phyloP scores from a whole-genome alignment of 2,113 vertebrate species.

The Xiphophorus maculatus region DNA sequence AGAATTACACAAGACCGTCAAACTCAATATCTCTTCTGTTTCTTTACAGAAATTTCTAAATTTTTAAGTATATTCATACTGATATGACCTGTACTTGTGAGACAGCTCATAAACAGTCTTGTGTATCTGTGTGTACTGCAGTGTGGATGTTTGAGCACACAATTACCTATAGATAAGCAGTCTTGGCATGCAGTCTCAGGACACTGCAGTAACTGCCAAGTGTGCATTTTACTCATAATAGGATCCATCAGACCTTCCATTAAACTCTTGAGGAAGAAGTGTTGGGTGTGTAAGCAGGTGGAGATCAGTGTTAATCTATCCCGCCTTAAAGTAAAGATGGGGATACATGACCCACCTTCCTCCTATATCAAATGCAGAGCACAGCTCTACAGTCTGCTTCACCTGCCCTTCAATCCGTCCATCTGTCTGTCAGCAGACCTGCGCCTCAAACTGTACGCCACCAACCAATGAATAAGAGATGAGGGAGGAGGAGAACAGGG shows the following conservation, averaged over 20 bases:
- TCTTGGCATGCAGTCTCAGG: conserved; percentile 40
- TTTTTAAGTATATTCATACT: not conserved
- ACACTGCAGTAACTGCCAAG: conserved; percentile 26
- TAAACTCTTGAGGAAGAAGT: conserved; percentile 31
- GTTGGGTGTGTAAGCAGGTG: not conserved
- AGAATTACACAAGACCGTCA: no score
- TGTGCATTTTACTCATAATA: conserved; percentile 7
- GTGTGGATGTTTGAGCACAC: conserved; percentile 28
- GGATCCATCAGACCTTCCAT: conserved; percentile 22
- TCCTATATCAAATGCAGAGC: conserved; percentile 19
- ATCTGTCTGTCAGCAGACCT: conserved; percentile 44
- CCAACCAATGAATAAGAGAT: conserved; percentile 70
- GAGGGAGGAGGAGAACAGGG: conserved; percentile 43
- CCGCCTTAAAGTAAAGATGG: conserved; percentile 22
- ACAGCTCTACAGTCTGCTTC: conserved; percentile 14
- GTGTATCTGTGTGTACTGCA: conserved; percentile 21
- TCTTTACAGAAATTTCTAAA: no score
- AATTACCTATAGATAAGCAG: conserved; percentile 2
- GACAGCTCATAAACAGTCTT: no score
- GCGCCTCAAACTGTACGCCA: conserved; percentile 70
- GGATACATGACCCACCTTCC: conserved; percentile 24
- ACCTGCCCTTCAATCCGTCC: conserved; percentile 48
- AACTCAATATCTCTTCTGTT: no score
- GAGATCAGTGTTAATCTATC: conserved; percentile 43
- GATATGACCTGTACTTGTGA: not conserved